Conservation (phyloP, 1,140 invertebrate species). For the Drosophila cardini region DNA sequence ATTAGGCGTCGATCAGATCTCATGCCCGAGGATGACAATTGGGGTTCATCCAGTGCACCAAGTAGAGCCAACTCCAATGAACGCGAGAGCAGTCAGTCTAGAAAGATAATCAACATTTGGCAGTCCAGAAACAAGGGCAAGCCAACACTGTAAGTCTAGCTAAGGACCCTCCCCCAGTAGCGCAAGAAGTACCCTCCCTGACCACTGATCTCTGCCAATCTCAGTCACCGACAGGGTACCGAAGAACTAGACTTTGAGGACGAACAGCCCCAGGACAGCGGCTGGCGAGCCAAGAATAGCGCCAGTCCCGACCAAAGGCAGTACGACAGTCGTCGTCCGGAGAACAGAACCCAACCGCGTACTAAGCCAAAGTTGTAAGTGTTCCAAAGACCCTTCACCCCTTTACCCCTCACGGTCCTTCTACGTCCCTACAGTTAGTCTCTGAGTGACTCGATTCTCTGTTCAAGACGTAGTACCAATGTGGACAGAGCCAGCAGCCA, state of each 20-base stretch:
- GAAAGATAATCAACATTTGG: constrained; percentile 67
- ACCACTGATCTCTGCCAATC: constrained; percentile 33
- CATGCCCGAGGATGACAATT: constrained; percentile 74
- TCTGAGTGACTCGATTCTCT: constrained; percentile 25
- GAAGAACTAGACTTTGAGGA: constrained; percentile 74
- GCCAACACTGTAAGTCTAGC: constrained; percentile 67
- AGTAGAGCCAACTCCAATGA: constrained; percentile 75
- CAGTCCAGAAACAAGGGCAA: constrained; percentile 66
- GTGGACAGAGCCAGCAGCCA: constrained; percentile 72
- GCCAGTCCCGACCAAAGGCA: constrained; percentile 54
- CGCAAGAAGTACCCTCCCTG: not conserved
- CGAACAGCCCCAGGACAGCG: constrained; percentile 52
- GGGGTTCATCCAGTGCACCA: constrained; percentile 78
- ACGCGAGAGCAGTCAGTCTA: constrained; percentile 71
- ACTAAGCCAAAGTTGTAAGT: constrained; percentile 77
- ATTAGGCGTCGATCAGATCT: constrained; percentile 58
- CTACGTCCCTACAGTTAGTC: constrained; percentile 1
- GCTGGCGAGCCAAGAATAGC: constrained; percentile 58
- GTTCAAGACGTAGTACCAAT: constrained; percentile 71
- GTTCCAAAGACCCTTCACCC: not conserved
- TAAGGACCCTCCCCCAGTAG: not conserved
- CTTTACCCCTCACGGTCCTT: no score
- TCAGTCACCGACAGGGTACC: constrained; percentile 70
- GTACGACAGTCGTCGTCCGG: constrained; percentile 18
- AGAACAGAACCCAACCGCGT: constrained; percentile 55